phyloP scores from a whole-genome alignment of 2,113 vertebrate genomes.

The Colinus virginianus region DNA sequence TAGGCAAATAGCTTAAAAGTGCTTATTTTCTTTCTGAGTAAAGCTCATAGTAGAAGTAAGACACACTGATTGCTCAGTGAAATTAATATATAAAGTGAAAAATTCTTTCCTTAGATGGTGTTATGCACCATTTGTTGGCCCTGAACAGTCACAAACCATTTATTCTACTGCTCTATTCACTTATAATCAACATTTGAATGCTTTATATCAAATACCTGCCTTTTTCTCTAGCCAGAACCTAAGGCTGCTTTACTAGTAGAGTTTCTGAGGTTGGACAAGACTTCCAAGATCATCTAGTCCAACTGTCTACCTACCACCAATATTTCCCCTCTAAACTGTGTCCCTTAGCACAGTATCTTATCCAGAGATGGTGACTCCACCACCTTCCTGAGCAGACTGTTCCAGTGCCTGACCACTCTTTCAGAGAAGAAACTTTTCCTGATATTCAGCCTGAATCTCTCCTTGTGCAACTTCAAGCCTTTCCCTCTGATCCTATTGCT shows the following conservation, averaged over 20 bases:
- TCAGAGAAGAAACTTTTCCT: too few relatives aligned
- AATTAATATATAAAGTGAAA: neutral
- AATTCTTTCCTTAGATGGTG: neutral
- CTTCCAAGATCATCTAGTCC: too few relatives aligned
- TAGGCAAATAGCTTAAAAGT: neutral
- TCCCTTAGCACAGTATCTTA: too few relatives aligned
- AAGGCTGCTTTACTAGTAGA: neutral
- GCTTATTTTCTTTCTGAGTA: neutral
- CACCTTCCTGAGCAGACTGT: too few relatives aligned
- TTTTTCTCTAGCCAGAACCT: neutral
- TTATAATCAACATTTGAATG: constrained; percentile 20
- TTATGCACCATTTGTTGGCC: constrained; percentile 15
- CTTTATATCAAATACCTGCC: neutral
- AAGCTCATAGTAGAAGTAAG: neutral
- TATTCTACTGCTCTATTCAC: neutral
- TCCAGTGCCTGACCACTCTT: too few relatives aligned
- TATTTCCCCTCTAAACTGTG: too few relatives aligned
- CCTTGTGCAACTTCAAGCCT: too few relatives aligned
- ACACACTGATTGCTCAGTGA: neutral
- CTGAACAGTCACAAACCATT: neutral
- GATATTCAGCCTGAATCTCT: too few relatives aligned
- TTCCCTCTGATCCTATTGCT: too few relatives aligned
- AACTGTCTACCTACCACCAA: too few relatives aligned
- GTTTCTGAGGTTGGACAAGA: too few relatives aligned
- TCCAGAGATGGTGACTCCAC: too few relatives aligned